phyloP scores from a whole-genome alignment of 2,113 vertebrate species.

The Xerus inauris region DNA sequence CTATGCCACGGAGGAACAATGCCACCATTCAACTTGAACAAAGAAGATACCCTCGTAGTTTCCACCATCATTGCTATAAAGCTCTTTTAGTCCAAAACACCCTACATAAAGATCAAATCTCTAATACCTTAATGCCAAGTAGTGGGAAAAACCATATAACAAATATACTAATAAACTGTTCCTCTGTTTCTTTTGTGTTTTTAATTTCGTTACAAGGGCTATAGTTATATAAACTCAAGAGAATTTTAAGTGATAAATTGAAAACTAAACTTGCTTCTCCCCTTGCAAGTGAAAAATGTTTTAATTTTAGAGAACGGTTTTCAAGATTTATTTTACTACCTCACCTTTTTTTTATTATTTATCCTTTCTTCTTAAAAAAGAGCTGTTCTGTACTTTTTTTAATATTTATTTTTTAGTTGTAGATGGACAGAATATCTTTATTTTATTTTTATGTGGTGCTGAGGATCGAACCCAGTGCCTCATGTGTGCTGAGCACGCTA shows the following conservation, averaged over 20 bases:
- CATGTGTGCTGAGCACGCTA: no score
- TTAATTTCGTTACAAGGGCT: background rate
- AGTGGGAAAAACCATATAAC: background rate
- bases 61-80: background rate
- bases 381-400: background rate
- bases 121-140: background rate
- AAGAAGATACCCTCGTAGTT: background rate
- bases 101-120: background rate
- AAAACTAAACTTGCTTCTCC: conserved; percentile 37
- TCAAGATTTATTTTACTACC: conserved; percentile 25
- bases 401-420: no score
- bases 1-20: background rate
- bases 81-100: background rate
- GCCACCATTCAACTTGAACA: background rate
- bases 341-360: background rate
- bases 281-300: background rate
- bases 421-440: no score
- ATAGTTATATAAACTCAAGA: background rate
- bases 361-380: background rate
- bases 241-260: background rate
- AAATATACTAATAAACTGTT: background rate
- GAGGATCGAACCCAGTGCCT: no score
- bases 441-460: no score
- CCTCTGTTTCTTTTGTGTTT: background rate
- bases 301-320: background rate